Evolutionary conservation across 2,113 vertebrate genomes (phyloP).

Genomic region (Mus spicilegus): DNA sequence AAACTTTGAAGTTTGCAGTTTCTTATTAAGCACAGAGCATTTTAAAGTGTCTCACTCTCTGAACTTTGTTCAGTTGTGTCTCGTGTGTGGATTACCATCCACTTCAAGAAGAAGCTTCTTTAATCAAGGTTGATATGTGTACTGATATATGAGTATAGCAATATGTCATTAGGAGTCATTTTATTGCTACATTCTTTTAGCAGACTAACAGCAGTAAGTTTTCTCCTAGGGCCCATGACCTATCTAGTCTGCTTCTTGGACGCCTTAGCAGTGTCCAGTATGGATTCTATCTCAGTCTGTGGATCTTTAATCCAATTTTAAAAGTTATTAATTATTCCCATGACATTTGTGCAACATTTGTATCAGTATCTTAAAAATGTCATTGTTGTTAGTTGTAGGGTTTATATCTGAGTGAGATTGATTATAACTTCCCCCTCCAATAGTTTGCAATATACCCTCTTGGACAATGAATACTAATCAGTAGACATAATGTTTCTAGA

Average conservation of each 20-base stretch:
- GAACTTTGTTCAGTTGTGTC: neutral
- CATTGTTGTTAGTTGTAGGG: neutral
- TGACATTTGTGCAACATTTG: neutral
- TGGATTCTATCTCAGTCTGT: neutral
- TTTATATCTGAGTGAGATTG: neutral
- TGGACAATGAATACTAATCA: neutral
- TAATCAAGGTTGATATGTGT: neutral
- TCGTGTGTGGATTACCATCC: neutral
- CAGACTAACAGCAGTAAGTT: neutral
- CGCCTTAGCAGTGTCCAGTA: neutral
- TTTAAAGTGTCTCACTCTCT: neutral
- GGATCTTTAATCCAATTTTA: neutral
- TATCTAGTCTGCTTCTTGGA: neutral
- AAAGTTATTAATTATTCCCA: neutral
- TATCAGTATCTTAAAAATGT: neutral
- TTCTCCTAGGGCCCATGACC: neutral
- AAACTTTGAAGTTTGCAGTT: neutral
- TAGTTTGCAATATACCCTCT: neutral
- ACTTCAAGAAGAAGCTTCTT: neutral
- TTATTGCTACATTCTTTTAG: neutral
- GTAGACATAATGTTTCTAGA: neutral
- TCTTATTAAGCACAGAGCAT: neutral
- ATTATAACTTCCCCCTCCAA: neutral
- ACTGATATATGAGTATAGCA: neutral
- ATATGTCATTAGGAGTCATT: neutral